Percentiles rank a stretch among this genome's conserved stretches.
Evolutionary conservation across 1,140 invertebrate species (phyloP).

Genomic region (Euwallacea similis): DNA sequence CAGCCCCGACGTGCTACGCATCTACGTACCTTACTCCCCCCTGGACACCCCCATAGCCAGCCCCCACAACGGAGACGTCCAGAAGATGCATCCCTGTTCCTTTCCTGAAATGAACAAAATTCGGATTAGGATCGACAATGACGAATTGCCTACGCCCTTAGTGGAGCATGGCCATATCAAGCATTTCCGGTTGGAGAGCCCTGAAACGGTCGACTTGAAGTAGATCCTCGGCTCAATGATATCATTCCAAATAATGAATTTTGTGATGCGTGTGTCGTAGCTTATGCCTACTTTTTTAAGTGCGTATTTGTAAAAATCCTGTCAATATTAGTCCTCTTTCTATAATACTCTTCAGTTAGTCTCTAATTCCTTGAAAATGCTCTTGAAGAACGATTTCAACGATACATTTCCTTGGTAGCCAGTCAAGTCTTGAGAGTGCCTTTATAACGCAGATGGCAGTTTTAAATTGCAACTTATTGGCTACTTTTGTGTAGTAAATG

Average conservation of each 20-base stretch:
- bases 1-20: slow-evolving; percentile 71
- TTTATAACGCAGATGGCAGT: too few relatives aligned
- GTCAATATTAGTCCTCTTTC: neutral
- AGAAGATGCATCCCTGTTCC: slow-evolving; percentile 51
- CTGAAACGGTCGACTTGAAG: slow-evolving; percentile 46
- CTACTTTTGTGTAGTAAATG: too few relatives aligned
- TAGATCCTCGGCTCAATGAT: neutral
- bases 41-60: slow-evolving; percentile 56
- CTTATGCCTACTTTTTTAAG: neutral
- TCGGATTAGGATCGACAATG: slow-evolving; percentile 68
- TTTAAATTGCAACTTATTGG: too few relatives aligned
- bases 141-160: slow-evolving; percentile 69
- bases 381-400: too few relatives aligned
- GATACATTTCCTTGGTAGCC: too few relatives aligned
- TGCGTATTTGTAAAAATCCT: neutral
- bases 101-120: slow-evolving; percentile 64
- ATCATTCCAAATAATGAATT: neutral
- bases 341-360: neutral
- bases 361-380: neutral
- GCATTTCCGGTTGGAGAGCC: slow-evolving; percentile 60
- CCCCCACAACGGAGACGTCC: slow-evolving; percentile 61
- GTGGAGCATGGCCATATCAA: slow-evolving; percentile 65
- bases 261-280: neutral
- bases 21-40: slow-evolving; percentile 72
- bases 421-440: too few relatives aligned